Percentiles rank a stretch among this genome's conserved stretches.
Conservation (phyloP, 2,113 vertebrate species). For the Gulo gulo region DNA sequence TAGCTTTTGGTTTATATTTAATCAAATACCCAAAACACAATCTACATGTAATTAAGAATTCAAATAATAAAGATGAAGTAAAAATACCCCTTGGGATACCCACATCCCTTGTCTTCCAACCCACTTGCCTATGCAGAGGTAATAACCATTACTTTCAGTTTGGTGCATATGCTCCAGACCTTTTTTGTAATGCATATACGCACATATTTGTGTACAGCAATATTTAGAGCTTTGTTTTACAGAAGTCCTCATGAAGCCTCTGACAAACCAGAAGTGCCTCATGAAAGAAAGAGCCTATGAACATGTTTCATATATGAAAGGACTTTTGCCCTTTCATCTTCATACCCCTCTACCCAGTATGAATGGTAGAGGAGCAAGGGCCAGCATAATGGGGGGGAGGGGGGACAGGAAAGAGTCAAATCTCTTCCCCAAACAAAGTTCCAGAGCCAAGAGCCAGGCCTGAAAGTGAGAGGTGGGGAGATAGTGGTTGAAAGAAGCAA, state of each 20-base stretch:
- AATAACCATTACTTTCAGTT: not conserved
- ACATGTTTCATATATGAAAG: not conserved
- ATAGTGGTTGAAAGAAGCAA: not conserved
- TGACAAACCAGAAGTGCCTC: not conserved
- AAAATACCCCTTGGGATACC: not conserved
- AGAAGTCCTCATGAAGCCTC: not conserved
- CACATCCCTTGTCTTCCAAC: not conserved
- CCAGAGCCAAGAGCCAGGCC: not conserved
- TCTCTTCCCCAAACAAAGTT: not conserved
- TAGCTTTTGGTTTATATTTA: not conserved
- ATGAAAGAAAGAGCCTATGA: not conserved
- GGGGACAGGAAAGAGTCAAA: not conserved
- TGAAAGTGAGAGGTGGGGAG: not conserved
- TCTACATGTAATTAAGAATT: not conserved
- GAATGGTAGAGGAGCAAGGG: not conserved
- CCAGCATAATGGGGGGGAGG: not conserved
- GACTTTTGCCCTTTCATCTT: not conserved
- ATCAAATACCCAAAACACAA: constrained; percentile 1
- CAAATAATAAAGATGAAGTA: not conserved
- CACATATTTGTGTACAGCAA: not conserved
- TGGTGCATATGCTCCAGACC: not conserved
- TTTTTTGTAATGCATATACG: not conserved
- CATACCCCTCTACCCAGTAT: not conserved
- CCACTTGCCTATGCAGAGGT: not conserved
- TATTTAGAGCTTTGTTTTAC: not conserved